Evolutionary conservation across 2,888 invertebrate species (phyloP), one percentile per base, ranked within the genome.

Genomic region (Cylloceria caligata): DNA sequence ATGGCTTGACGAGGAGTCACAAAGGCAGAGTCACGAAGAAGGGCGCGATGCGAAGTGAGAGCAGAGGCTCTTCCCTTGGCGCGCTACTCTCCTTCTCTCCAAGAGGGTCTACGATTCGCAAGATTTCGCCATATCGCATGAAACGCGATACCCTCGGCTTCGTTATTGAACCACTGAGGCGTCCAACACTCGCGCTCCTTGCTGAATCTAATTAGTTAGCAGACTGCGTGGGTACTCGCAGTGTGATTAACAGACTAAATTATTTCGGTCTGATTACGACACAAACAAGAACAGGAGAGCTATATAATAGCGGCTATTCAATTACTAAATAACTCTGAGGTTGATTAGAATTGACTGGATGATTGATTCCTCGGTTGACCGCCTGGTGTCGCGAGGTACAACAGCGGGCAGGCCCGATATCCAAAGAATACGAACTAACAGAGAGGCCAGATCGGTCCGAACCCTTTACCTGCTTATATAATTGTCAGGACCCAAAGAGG

Each of bases 401-500:
- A 49, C 19, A 49, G 49, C 21, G 49, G 9, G 9, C 24, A 24
- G 3, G 13, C 13, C 52, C 24, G 24, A 52, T 24, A 52, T 52
- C 21, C 52, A 21, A 0, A 24, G 24, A 52, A 52, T 30, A 30
- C 6, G 6, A 30, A 57, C 55, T 1, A 57, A 57, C 34, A n/a
- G 19, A 34, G 9, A 7, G 34, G 1, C n/a, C 60, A 60, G 13
- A 45, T 57, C 21, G 39, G 36, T 21, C 62, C 64, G 24, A 34
- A 71, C 64, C 57, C 62, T 77, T 74, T 82, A 81, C 79, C 77
- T 83, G 84, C 68, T 55, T 68, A 71, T 71, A 80, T 82, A 85
- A 87, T 87, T 85, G 85, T 86, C 83, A 79, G 73, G 73, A 65
- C 67, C 83, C 71, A 73, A 71, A 68, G 67, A 64, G 75, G 62